These are phyloP conservation scores for Napeogenes inachia DNA, from an alignment of 2,888 invertebrate species.

Conservation along the genomic window DNA sequence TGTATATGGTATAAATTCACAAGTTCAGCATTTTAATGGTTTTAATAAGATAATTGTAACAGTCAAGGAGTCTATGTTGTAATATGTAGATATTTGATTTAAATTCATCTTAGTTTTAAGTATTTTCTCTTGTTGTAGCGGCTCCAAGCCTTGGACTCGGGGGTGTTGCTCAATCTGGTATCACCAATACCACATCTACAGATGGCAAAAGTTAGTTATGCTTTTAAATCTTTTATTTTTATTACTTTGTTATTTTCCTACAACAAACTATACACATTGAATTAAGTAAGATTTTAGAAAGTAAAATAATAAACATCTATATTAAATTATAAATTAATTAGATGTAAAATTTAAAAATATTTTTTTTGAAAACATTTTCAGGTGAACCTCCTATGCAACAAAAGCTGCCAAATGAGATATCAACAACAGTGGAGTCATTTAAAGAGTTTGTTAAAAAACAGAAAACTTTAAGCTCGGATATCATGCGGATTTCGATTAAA, in stretches of 20 bases:
- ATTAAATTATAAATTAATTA: too few species aligned
- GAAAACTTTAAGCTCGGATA: conserved; percentile 88
- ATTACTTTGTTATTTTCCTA: too few species aligned
- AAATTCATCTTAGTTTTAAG: conserved; percentile 4
- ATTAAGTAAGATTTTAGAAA: too few species aligned
- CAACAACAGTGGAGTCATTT: conserved; percentile 86
- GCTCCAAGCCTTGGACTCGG: conserved; percentile 81
- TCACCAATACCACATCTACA: conserved; percentile 45
- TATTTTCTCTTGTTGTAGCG: conserved; percentile 37
- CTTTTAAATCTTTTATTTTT: not conserved
- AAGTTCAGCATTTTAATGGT: too few species aligned
- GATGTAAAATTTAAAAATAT: too few species aligned
- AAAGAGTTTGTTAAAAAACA: conserved; percentile 92
- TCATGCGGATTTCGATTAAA: conserved; percentile 81
- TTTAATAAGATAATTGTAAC: too few species aligned
- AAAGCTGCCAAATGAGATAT: conserved; percentile 86
- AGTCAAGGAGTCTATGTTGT: not conserved
- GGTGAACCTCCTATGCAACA: conserved; percentile 66
- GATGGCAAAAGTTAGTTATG: conserved; percentile 60
- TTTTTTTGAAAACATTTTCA: conserved; percentile 31
- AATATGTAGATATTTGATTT: conserved; percentile 4
- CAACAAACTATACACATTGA: too few species aligned
- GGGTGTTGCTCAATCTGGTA: conserved; percentile 77
- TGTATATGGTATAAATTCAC: too few species aligned
- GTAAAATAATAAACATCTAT: too few species aligned